Percentiles rank a stretch among this genome's conserved stretches.
phyloP scores from a whole-genome alignment of 2,113 vertebrate species.

The Apeltes quadracus region DNA sequence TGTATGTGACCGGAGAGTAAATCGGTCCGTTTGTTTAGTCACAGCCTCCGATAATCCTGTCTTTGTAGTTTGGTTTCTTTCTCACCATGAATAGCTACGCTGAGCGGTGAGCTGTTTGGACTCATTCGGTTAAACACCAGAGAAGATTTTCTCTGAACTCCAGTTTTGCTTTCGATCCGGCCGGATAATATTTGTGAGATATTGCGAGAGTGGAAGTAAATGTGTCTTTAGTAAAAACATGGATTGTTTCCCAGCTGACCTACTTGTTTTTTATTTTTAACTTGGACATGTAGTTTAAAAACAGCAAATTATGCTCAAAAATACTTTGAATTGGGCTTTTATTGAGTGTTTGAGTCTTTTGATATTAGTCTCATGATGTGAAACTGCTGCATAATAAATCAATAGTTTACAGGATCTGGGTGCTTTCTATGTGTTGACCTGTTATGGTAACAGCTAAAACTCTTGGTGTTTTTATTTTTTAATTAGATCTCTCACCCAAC shows the following conservation, averaged over 20 bases:
- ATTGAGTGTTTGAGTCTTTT: background rate
- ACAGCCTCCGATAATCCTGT: constrained; percentile 37
- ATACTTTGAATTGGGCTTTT: background rate
- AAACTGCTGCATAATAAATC: background rate
- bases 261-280: background rate
- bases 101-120: background rate
- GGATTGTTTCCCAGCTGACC: background rate
- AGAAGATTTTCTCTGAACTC: background rate
- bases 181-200: no score
- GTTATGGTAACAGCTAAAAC: no score
- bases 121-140: constrained; percentile 7
- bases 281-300: background rate
- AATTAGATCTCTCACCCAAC: background rate
- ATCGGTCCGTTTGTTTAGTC: constrained; percentile 13
- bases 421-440: background rate
- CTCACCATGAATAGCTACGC: constrained; percentile 3
- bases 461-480: no score
- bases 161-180: background rate
- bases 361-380: background rate
- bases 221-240: background rate
- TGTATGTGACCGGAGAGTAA: constrained; percentile 59
- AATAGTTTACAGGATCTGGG: background rate
- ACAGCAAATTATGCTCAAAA: background rate
- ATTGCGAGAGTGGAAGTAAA: background rate
- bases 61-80: constrained; percentile 50